These are phyloP conservation scores for Suncus etruscus DNA, from an alignment of 2,113 vertebrate species.

Conservation along the genomic window DNA sequence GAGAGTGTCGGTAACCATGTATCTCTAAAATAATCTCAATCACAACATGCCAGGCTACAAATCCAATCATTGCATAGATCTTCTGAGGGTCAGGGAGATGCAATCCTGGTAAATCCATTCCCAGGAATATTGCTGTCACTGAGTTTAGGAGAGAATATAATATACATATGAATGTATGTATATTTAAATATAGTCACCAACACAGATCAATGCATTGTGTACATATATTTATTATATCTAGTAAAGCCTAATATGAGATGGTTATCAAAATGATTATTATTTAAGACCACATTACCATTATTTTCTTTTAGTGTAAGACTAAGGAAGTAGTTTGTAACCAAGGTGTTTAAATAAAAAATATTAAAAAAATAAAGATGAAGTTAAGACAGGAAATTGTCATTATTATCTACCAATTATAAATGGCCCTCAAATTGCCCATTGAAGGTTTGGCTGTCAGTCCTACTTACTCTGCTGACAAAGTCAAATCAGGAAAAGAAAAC, in stretches of 20 bases:
- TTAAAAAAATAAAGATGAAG: no score
- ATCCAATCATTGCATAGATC: conserved; percentile 89
- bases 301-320: background rate
- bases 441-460: background rate
- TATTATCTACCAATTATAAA: background rate
- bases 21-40: conserved; percentile 89
- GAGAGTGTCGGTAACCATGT: conserved; percentile 87
- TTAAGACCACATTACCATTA: background rate
- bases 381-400: background rate
- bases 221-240: background rate
- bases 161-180: background rate
- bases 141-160: conserved; percentile 16
- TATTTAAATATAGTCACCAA: background rate
- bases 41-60: conserved; percentile 91
- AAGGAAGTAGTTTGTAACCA: no score
- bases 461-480: conserved; percentile 4
- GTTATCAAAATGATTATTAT: background rate
- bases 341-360: no score
- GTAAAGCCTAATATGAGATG: background rate
- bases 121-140: conserved; percentile 90
- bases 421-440: background rate
- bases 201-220: background rate
- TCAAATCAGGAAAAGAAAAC: background rate
- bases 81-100: conserved; percentile 88
- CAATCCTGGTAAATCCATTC: conserved; percentile 90